Base-by-base conservation (phyloP, 2,888 invertebrate species). In the Nomada lathburiana region DNA sequence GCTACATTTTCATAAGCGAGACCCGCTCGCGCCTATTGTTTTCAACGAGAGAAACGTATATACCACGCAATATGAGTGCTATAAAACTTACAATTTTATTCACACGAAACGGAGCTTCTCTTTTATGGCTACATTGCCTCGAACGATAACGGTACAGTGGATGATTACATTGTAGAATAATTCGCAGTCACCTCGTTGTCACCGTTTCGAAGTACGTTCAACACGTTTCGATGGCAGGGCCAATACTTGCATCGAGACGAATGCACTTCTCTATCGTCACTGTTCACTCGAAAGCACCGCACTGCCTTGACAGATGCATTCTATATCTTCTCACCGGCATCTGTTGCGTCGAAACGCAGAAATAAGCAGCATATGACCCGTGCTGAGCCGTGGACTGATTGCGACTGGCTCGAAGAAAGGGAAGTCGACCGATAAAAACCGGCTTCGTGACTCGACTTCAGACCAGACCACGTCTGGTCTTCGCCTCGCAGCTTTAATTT, bases 361-460 rank as follows among this genome's bases (percentile, higher is more conserved):
- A 72, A 64, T n/a, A n/a, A 36, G 62, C 42, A 71, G 47, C 60
- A 42, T 23, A 65, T 62, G 62, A 29, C 71, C 68, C 50, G 74
- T 50, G 11, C 57, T 20, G 67, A 75, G 47, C 80, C 29, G 57
- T 11, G 63, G 74, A 42, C 60, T 59, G 52, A 53, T 42, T 55
- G 78, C 80, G 75, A 86, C 86, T 86, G 78, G 65, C 68, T 65
- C 62, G 64, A 59, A 13, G 75, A 70, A 44, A 72, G 76, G 50
- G 79, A 77, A 67, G 47, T 72, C 59, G 65, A 44, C 26, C 55
- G 80, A 80, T 76, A 60, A 80, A 82, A 84, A 85, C 82, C 86
- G 82, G 86, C 86, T 86, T 69, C 76, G 71, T 68, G 73, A 53
- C 74, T 80, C 29, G 65, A 71, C 79, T 67, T 18, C 29, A 63